These are phyloP conservation scores for Pararge aegeria DNA, from an alignment of 1,140 invertebrate species.

Conservation along the genomic window DNA sequence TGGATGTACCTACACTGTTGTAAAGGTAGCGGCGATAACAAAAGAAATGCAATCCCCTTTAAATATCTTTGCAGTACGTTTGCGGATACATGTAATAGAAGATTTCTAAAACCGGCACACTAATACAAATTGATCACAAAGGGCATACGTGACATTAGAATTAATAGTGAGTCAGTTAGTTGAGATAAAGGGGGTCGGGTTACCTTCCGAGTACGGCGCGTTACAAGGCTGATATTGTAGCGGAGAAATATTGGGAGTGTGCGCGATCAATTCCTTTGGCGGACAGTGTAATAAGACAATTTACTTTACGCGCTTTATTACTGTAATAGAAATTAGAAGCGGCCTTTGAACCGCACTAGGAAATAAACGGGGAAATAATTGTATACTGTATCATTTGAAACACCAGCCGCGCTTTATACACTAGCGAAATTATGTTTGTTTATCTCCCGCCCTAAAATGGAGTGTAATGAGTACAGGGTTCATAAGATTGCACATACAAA, in stretches of 20 bases:
- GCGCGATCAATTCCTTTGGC: background rate
- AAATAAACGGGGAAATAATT: no score
- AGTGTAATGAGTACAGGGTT: no score
- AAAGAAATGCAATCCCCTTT: no score
- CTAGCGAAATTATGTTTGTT: no score
- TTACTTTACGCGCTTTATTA: background rate
- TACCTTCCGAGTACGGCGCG: constrained; percentile 8
- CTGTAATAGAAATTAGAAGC: background rate
- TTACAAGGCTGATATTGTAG: constrained; percentile 1
- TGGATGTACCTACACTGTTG: no score
- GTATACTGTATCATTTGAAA: no score
- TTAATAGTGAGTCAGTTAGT: constrained; percentile 10
- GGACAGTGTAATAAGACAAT: constrained; percentile 5
- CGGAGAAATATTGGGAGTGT: background rate
- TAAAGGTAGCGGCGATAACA: no score
- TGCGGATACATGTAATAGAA: no score
- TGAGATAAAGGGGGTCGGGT: constrained; percentile 6
- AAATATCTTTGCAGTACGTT: no score
- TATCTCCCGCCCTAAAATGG: no score
- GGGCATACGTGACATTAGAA: background rate
- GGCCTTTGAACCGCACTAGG: background rate
- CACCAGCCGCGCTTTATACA: no score
- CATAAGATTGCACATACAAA: no score
- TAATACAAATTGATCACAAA: constrained; percentile 1
- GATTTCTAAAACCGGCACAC: background rate